phyloP scores from a whole-genome alignment of 2,888 invertebrate species.

The Thalpophila matura region DNA sequence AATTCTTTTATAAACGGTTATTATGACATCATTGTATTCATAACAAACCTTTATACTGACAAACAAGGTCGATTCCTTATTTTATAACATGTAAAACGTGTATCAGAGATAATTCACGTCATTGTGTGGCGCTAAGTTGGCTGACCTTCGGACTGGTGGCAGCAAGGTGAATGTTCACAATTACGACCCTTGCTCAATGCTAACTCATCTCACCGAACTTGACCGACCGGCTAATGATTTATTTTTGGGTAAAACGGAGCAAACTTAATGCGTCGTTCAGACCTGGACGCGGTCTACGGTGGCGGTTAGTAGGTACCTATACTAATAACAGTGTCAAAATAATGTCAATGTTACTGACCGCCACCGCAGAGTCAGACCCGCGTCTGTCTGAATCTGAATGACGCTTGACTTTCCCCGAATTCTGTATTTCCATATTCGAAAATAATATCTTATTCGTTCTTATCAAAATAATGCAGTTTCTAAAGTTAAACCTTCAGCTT shows the following conservation, averaged over 20 bases:
- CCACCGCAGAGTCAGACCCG: too few relatives aligned
- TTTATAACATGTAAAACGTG: slow-evolving; percentile 42
- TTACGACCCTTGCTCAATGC: slow-evolving; percentile 46
- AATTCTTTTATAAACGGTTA: slow-evolving; percentile 25
- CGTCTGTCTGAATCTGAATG: too few relatives aligned
- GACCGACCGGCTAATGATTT: slow-evolving; percentile 46
- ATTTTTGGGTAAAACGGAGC: slow-evolving; percentile 38
- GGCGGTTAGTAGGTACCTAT: too few relatives aligned
- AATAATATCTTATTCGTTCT: too few relatives aligned
- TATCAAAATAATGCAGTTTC: too few relatives aligned
- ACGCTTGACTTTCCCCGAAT: too few relatives aligned
- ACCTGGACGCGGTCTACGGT: too few relatives aligned
- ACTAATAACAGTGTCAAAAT: too few relatives aligned
- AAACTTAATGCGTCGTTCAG: slow-evolving; percentile 32
- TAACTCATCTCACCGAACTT: slow-evolving; percentile 53
- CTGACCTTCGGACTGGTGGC: slow-evolving; percentile 47
- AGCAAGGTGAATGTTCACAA: slow-evolving; percentile 57
- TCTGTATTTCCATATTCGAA: too few relatives aligned
- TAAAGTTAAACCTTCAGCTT: too few relatives aligned
- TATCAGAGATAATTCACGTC: slow-evolving; percentile 35
- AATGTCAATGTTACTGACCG: too few relatives aligned
- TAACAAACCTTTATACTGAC: slow-evolving; percentile 35
- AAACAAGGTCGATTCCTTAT: slow-evolving; percentile 48
- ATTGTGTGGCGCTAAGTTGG: slow-evolving; percentile 46
- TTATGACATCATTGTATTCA: slow-evolving; percentile 35